Percentiles rank a stretch among this genome's conserved stretches.
Evolutionary conservation across 2,797 vertebrate species (phyloP).

Genomic region (Tapera naevia): DNA sequence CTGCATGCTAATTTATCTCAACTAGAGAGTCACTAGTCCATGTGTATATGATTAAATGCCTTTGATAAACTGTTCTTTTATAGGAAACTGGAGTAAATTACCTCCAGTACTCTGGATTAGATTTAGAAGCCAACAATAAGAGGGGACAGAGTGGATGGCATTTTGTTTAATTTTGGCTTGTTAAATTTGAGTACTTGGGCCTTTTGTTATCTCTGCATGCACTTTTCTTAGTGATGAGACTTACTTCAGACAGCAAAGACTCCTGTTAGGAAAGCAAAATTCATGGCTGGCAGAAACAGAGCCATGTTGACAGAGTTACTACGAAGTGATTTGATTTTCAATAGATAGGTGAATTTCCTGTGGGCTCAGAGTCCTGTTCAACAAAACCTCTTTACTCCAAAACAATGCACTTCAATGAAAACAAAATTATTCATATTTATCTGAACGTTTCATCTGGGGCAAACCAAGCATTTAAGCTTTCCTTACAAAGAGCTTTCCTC

Average conservation of each 20-base stretch:
- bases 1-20: background rate
- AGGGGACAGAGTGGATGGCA: fast-evolving
- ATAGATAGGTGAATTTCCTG: background rate
- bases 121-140: background rate
- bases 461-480: background rate
- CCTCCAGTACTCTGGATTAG: background rate
- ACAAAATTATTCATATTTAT: background rate
- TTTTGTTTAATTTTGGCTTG: background rate
- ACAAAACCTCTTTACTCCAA: background rate
- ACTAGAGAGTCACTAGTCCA: background rate
- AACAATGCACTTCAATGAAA: background rate
- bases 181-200: background rate
- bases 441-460: background rate
- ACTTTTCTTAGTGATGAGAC: background rate
- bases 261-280: background rate
- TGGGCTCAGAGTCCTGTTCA: background rate
- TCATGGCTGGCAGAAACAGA: background rate
- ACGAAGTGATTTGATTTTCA: background rate
- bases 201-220: background rate
- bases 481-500: background rate
- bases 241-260: background rate
- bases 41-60: background rate
- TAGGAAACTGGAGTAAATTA: background rate
- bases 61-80: background rate
- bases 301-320: background rate